These are phyloP conservation scores for Coturnix japonica DNA, from an alignment of 2,113 vertebrate genomes.

Conservation along the genomic window DNA sequence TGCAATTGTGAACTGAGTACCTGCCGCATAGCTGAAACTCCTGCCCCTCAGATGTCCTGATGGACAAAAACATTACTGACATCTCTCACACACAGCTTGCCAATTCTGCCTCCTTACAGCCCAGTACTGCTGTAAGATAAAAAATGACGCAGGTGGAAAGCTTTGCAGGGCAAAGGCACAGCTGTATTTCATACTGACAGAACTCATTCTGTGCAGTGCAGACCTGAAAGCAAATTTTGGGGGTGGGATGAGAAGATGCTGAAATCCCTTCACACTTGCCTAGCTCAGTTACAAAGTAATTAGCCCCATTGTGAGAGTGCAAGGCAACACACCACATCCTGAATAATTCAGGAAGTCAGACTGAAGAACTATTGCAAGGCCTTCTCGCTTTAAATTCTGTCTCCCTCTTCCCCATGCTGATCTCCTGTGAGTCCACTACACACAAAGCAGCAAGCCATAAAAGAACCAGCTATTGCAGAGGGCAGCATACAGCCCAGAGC, in stretches of 20 bases:
- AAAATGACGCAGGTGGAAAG: background rate
- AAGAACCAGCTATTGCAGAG: background rate
- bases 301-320: background rate
- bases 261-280: background rate
- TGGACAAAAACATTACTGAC: background rate
- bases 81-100: background rate
- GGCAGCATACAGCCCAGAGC: background rate
- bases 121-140: background rate
- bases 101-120: background rate
- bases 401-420: background rate
- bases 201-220: background rate
- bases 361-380: background rate
- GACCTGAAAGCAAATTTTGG: background rate
- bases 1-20: background rate
- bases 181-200: background rate
- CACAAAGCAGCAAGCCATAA: constrained; percentile 14
- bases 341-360: constrained; percentile 19
- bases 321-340: background rate
- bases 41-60: background rate
- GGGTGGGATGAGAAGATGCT: background rate
- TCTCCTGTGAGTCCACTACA: background rate
- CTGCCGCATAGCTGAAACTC: background rate
- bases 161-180: background rate
- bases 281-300: background rate
- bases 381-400: constrained; percentile 17